These are phyloP conservation scores for Sphaerophoria taeniata DNA, from an alignment of 2,888 invertebrate species.

Conservation along the genomic window DNA sequence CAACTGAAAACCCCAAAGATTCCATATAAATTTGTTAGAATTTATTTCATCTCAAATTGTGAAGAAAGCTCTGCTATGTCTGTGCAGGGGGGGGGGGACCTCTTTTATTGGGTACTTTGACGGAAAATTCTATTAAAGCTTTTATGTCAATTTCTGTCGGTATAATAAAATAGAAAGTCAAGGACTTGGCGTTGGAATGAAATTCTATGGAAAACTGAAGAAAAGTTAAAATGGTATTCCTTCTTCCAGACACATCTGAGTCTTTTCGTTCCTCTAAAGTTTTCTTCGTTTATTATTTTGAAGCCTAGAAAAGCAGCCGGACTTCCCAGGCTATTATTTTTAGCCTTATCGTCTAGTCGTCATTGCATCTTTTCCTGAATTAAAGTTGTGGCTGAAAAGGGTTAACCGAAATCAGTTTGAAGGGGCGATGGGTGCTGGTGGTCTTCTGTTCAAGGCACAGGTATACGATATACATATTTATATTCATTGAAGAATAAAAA, in stretches of 20 bases:
- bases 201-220: no score
- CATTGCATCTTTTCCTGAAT: neutral
- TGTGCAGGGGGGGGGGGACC: neutral
- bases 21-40: constrained; percentile 26
- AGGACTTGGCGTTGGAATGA: no score
- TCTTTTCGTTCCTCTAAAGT: no score
- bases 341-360: neutral
- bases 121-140: neutral
- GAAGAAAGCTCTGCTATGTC: neutral
- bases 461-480: constrained; percentile 19
- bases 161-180: no score
- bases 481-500: neutral
- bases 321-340: neutral
- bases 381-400: neutral
- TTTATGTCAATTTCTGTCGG: neutral
- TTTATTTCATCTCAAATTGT: constrained; percentile 17
- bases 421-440: neutral
- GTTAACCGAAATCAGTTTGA: constrained; percentile 18
- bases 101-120: neutral
- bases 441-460: neutral
- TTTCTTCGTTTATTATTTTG: no score
- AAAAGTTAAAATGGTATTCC: no score
- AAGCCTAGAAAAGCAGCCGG: neutral
- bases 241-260: no score
- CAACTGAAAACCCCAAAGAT: neutral